These are phyloP conservation scores for Tipula vernalis DNA, from an alignment of 2,888 invertebrate genomes.

Conservation along the genomic window DNA sequence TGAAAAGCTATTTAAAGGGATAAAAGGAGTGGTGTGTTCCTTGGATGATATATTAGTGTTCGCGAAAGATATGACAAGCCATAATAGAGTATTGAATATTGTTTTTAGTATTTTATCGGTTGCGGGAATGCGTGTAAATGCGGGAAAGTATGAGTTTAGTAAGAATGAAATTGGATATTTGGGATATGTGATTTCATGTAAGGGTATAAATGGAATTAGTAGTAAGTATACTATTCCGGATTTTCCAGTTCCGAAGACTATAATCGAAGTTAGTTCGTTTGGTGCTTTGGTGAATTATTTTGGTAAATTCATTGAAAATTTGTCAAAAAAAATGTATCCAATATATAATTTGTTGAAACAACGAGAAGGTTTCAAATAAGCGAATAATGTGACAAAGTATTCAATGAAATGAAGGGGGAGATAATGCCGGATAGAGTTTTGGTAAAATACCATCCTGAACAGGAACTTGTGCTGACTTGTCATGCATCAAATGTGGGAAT, in stretches of 20 bases:
- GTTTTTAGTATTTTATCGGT: neutral
- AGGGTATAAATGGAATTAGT: neutral
- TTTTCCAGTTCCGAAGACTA: neutral
- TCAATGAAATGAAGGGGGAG: no score
- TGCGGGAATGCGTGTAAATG: neutral
- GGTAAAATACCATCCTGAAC: no score
- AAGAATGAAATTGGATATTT: no score
- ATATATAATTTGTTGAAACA: neutral
- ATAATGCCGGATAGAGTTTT: no score
- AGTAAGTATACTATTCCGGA: neutral
- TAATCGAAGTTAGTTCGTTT: neutral
- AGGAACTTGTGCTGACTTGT: no score
- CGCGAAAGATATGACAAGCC: neutral
- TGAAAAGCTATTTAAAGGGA: neutral
- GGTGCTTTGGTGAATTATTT: neutral
- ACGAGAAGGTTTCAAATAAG: neutral
- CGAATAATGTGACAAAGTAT: no score
- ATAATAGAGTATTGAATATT: neutral
- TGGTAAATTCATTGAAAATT: neutral
- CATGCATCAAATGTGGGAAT: no score
- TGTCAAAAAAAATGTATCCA: neutral
- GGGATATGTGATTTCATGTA: no score
- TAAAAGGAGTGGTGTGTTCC: neutral
- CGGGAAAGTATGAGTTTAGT: neutral
- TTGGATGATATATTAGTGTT: neutral